phyloP scores from a whole-genome alignment of 2,113 vertebrate genomes.

The Limnothrissa miodon region DNA sequence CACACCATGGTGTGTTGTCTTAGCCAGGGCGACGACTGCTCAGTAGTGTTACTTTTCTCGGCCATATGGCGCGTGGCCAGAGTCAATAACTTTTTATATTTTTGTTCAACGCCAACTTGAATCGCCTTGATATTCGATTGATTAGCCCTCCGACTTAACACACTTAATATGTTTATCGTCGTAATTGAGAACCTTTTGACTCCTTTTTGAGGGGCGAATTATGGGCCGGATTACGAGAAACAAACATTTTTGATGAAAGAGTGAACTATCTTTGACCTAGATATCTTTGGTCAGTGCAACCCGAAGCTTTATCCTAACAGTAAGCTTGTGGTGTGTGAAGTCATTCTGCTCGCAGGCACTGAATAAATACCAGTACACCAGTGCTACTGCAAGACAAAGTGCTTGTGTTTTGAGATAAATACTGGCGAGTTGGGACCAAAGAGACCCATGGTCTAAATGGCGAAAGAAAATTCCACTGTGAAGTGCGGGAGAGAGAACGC shows the following conservation, averaged over 20 bases:
- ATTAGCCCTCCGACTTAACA: neutral
- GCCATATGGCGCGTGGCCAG: constrained; percentile 47
- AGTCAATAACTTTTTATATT: neutral
- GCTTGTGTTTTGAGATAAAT: constrained; percentile 69
- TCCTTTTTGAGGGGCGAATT: neutral
- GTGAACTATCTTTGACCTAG: neutral
- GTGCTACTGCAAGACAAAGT: constrained; percentile 59
- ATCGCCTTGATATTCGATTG: neutral
- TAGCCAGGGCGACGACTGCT: constrained; percentile 30
- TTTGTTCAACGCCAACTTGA: neutral
- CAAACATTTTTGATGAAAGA: neutral
- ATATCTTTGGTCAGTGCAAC: constrained; percentile 16
- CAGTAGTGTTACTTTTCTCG: constrained; percentile 20
- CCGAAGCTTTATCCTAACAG: neutral
- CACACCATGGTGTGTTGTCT: constrained; percentile 39
- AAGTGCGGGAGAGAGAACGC: constrained; percentile 52
- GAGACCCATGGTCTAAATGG: constrained; percentile 61
- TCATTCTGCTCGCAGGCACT: constrained; percentile 38
- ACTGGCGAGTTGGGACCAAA: constrained; percentile 56
- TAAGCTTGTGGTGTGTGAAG: neutral
- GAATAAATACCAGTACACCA: constrained; percentile 36
- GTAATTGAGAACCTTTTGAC: neutral
- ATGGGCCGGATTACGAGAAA: neutral
- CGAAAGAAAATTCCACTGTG: constrained; percentile 59
- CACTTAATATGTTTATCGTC: neutral